Percentiles rank a stretch among this genome's conserved stretches.
Conservation (phyloP, 2,113 vertebrate species). For the Chionis minor region DNA sequence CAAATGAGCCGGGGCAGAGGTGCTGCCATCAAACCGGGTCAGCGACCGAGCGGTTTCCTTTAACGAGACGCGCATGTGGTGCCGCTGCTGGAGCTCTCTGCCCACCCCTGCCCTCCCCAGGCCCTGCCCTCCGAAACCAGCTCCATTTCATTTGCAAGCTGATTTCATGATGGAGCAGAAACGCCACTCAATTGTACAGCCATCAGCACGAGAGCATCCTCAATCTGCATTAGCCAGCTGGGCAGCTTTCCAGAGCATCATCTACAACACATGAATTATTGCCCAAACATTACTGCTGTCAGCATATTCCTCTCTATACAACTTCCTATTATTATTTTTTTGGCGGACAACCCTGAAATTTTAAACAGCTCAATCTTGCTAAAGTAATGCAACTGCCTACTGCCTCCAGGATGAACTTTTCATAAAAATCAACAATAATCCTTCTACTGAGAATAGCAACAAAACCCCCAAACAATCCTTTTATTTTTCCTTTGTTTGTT, state of each 20-base stretch:
- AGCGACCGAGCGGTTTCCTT: neutral
- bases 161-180: conserved; percentile 51
- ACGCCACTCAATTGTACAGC: conserved; percentile 15
- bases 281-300: conserved; percentile 67
- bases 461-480: neutral
- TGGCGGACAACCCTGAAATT: conserved; percentile 70
- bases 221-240: conserved; percentile 55
- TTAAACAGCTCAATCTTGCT: conserved; percentile 72
- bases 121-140: neutral
- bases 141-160: neutral
- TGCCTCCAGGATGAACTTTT: conserved; percentile 62
- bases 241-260: conserved; percentile 70
- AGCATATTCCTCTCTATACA: conserved; percentile 71
- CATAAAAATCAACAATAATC: conserved; percentile 35
- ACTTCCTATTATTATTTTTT: conserved; percentile 71
- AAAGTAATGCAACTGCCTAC: conserved; percentile 40
- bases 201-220: conserved; percentile 48
- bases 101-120: neutral
- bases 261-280: conserved; percentile 70
- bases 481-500: neutral
- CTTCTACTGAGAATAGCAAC: neutral
- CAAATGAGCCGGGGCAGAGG: accelerated
- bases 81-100: neutral
- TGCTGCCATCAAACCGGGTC: neutral
- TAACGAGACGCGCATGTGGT: accelerated